phyloP scores from a whole-genome alignment of 2,888 invertebrate genomes.

The Thumatha senex region DNA sequence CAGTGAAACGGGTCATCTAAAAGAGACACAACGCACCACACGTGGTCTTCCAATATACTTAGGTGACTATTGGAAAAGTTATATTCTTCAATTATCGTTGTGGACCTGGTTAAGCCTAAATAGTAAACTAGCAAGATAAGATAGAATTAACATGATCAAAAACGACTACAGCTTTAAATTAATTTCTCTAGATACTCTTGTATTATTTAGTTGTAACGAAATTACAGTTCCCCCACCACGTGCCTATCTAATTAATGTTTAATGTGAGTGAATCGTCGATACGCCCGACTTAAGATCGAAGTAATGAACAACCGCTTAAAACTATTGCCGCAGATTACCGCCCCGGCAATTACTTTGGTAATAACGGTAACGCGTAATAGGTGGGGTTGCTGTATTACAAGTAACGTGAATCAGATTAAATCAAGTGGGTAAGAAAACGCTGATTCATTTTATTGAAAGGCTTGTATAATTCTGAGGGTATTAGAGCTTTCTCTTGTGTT shows the following conservation, averaged over 20 bases:
- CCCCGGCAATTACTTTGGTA: slow-evolving; percentile 7
- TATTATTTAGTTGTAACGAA: background rate
- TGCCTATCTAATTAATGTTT: slow-evolving; percentile 37
- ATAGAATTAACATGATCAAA: background rate
- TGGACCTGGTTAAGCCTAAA: too few species aligned
- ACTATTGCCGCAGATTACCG: slow-evolving; percentile 9
- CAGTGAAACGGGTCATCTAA: too few species aligned
- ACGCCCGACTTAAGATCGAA: background rate
- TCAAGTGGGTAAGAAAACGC: background rate
- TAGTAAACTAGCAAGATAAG: background rate
- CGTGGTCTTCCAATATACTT: background rate
- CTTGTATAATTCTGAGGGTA: background rate
- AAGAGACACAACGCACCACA: too few species aligned
- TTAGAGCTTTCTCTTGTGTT: background rate
- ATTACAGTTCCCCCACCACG: background rate
- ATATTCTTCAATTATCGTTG: too few species aligned
- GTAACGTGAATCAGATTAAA: slow-evolving; percentile 1
- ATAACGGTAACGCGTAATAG: slow-evolving; percentile 7
- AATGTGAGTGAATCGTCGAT: slow-evolving; percentile 39
- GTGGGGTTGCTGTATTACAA: background rate
- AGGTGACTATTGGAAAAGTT: too few species aligned
- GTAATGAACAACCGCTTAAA: slow-evolving; percentile 18
- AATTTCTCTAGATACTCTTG: too few species aligned
- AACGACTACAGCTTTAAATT: background rate
- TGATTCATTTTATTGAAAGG: background rate